Evolutionary conservation across 2,888 invertebrate genomes (phyloP).

Genomic region (Heliconius ismenius): DNA sequence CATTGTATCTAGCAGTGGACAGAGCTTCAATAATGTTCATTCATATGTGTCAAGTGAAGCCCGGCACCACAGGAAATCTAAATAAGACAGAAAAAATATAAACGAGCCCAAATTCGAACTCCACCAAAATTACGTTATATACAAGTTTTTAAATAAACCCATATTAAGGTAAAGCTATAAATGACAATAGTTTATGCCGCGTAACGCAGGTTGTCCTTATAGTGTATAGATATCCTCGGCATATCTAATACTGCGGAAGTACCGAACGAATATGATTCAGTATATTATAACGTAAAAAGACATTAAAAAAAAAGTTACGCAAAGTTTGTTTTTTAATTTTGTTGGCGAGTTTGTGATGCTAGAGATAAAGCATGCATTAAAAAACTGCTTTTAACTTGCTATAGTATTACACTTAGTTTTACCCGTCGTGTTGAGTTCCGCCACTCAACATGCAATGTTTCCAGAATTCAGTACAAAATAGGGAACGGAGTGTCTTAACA

Average conservation of each 20-base stretch:
- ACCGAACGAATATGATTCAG: slow-evolving; percentile 16
- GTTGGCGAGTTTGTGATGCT: no score
- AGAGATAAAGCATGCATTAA: no score
- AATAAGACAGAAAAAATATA: neutral
- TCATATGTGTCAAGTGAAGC: neutral
- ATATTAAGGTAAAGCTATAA: neutral
- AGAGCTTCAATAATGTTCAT: neutral
- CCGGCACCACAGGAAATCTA: neutral
- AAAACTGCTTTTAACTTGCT: no score
- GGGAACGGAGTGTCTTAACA: no score
- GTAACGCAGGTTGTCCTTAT: neutral
- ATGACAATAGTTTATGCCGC: neutral
- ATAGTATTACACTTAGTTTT: no score
- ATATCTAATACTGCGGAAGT: neutral
- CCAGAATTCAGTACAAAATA: no score
- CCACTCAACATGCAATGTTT: no score
- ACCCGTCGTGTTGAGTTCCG: no score
- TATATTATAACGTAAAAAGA: slow-evolving; percentile 9
- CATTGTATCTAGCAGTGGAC: no score
- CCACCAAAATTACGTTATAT: neutral
- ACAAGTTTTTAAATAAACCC: neutral
- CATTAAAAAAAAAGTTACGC: neutral
- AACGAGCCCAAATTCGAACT: neutral
- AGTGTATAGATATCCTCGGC: slow-evolving; percentile 5
- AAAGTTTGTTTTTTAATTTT: no score